phyloP scores from a whole-genome alignment of 2,797 vertebrate species.

The Phataginus tetradactyla region DNA sequence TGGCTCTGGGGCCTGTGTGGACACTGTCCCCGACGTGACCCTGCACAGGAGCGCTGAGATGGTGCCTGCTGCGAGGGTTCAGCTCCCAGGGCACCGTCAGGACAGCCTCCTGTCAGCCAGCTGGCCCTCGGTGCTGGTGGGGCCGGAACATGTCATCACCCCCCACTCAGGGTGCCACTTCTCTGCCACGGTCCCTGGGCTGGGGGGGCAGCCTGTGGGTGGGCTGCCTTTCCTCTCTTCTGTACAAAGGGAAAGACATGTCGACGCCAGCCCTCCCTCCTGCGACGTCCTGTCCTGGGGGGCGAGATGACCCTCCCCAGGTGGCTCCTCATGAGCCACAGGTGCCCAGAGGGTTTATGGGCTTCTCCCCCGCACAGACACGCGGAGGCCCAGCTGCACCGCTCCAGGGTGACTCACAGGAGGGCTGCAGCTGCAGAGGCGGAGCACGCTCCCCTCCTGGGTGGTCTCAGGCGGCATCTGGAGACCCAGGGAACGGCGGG shows the following conservation, averaged over 20 bases:
- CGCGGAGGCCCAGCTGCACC: neutral
- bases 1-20: fast-evolving
- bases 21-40: fast-evolving
- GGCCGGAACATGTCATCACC: neutral
- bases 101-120: neutral
- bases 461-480: neutral
- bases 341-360: neutral
- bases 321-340: neutral
- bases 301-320: neutral
- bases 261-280: neutral
- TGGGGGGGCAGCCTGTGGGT: fast-evolving
- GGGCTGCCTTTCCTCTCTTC: neutral
- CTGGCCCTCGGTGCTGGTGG: neutral
- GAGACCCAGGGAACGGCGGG: neutral
- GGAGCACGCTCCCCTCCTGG: neutral
- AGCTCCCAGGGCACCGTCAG: fast-evolving
- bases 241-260: neutral
- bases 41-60: fast-evolving
- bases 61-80: neutral
- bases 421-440: neutral
- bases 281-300: fast-evolving
- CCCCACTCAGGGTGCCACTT: neutral
- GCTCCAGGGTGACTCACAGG: neutral
- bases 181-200: too few species aligned
- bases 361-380: neutral